Evolutionary conservation across 2,113 vertebrate genomes (phyloP).

Genomic region (Globicephala melas): DNA sequence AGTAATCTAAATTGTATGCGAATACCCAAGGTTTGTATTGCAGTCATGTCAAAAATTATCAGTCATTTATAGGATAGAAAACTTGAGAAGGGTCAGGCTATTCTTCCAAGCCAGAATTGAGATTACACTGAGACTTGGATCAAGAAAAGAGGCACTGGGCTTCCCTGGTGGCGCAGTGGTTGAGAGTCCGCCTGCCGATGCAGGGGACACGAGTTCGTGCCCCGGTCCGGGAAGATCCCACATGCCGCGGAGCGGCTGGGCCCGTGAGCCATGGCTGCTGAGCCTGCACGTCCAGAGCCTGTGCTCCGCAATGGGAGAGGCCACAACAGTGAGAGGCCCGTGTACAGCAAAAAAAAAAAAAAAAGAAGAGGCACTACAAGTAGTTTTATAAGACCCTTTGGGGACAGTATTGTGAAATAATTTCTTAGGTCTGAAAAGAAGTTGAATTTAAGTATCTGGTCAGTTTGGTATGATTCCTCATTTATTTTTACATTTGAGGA

Average conservation of each 20-base stretch:
- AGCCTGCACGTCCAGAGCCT: no score
- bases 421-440: conserved; percentile 36
- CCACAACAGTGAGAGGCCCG: no score
- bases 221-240: no score
- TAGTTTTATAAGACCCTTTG: conserved; percentile 39
- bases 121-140: neutral
- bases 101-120: conserved; percentile 38
- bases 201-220: no score
- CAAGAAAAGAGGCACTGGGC: neutral
- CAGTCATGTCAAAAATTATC: conserved; percentile 18
- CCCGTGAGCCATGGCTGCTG: no score
- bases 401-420: neutral
- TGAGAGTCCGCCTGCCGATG: no score
- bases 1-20: conserved; percentile 45
- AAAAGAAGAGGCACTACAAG: neutral
- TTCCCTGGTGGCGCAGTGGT: no score
- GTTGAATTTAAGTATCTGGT: conserved; percentile 17
- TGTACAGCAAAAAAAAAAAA: no score
- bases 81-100: conserved; percentile 15
- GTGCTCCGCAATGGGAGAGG: no score
- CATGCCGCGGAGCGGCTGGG: no score
- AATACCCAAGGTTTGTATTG: conserved; percentile 52
- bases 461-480: neutral
- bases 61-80: conserved; percentile 1
- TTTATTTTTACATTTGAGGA: conserved; percentile 51